phyloP scores from a whole-genome alignment of 2,113 vertebrate genomes.

The Murina feae region DNA sequence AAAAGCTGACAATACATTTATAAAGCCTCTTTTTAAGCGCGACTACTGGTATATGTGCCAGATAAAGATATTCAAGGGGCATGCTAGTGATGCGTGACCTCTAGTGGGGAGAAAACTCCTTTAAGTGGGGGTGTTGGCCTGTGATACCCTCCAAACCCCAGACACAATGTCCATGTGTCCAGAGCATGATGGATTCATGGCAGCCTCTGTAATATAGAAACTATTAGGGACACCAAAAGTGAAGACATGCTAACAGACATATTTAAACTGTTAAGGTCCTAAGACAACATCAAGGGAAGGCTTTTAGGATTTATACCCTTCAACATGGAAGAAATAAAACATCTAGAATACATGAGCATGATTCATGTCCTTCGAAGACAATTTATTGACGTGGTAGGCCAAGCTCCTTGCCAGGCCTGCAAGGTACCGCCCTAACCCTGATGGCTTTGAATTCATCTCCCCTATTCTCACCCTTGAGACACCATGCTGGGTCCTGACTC shows the following conservation, averaged over 20 bases:
- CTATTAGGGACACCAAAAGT: background rate
- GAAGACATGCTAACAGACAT: background rate
- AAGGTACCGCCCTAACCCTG: background rate
- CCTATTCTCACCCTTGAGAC: background rate
- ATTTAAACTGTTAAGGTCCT: background rate
- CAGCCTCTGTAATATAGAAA: background rate
- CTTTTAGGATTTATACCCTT: background rate
- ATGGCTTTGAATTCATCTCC: background rate
- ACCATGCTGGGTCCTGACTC: background rate
- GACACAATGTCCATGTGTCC: fast-evolving
- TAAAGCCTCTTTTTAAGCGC: background rate
- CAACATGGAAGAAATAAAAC: background rate
- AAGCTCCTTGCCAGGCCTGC: background rate
- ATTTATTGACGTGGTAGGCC: background rate
- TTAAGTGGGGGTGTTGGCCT: background rate
- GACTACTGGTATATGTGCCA: fast-evolving
- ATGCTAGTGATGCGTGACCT: background rate
- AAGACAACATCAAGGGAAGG: background rate
- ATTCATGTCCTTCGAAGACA: background rate
- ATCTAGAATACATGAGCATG: background rate
- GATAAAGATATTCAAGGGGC: background rate
- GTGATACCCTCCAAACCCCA: background rate
- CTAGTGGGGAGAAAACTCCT: background rate
- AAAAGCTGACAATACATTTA: background rate
- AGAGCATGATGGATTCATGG: background rate